These are phyloP conservation scores for Boloria euphrosyne DNA, from an alignment of 2,888 invertebrate genomes.

Conservation along the genomic window DNA sequence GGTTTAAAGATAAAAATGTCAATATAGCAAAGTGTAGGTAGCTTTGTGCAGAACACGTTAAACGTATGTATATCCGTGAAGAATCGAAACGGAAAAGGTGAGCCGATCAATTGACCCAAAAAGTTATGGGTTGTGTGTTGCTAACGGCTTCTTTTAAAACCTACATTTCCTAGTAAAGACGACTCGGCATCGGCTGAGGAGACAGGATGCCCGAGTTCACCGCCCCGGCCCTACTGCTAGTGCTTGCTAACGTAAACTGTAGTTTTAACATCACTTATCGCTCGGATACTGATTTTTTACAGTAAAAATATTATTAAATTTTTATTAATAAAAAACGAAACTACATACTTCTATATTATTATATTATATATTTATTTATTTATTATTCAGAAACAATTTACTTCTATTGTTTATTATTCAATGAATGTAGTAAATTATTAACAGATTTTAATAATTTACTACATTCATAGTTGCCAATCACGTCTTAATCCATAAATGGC, in stretches of 20 bases:
- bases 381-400: no score
- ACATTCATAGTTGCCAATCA: neutral
- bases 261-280: constrained; percentile 51
- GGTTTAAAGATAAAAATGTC: constrained; percentile 11
- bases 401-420: neutral
- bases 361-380: no score
- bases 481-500: neutral
- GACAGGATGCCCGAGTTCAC: constrained; percentile 76
- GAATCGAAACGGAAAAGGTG: constrained; percentile 51
- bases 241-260: constrained; percentile 64
- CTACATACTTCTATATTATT: neutral
- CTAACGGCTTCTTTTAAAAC: constrained; percentile 76
- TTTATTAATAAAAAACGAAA: neutral
- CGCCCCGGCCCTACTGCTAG: constrained; percentile 59
- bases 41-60: constrained; percentile 12
- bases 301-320: neutral
- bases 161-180: constrained; percentile 75
- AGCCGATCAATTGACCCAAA: constrained; percentile 65
- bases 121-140: constrained; percentile 65
- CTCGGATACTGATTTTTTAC: neutral
- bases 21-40: neutral
- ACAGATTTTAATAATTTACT: no score
- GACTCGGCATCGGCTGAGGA: constrained; percentile 65
- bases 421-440: no score
- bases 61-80: constrained; percentile 26